Evolutionary conservation across 2,113 vertebrate species (phyloP), one percentile per base, ranked within the genome.

Genomic region (Propithecus coquereli): DNA sequence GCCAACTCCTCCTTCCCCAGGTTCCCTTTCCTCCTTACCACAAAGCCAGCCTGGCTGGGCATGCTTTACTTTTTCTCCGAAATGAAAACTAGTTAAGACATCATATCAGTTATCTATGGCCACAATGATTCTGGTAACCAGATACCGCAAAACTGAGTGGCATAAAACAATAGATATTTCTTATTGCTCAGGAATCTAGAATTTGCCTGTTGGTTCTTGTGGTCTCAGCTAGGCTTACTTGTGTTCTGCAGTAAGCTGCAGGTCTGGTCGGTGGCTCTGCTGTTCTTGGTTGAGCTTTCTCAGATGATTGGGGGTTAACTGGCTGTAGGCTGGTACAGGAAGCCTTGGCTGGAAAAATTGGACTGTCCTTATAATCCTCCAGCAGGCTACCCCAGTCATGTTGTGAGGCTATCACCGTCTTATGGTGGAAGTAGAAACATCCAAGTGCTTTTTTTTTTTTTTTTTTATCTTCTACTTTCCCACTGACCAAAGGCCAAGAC

Each of bases 111-210:
- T 94, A 34, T 43, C 18, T 81, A 2, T 23, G 52, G 54, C 32
- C 34, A 88, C 22, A 65, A 3, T 76, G 77, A 54, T 90, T 45
- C 27, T 45, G 6, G 12, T 43, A 85, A 96, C 14, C 85, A 95
- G 40, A 16, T 7, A 59, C 18, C 23, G 32, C 18, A 43, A 80
- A 91, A 47, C 43, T 43, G 8, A 17, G 17, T n/a, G 73, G 11
- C 71, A 88, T 81, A 52, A 87, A 94, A 89, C 23, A 94, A 93
- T 77, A 81, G 37, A 77, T 85, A 74, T 54, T 85, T 66, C 70
- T 93, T 91, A 40, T 82, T 70, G 34, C 14, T 89, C 1, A 37
- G 45, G 73, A 71, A 77, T 59, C 20, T 59, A 76, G 30, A 18
- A 11, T 86, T 91, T 88, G 23, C n/a, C 71, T 76, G 45, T 57